Base-by-base conservation (phyloP, 2,113 vertebrate species). In the Prochilodus magdalenae region DNA sequence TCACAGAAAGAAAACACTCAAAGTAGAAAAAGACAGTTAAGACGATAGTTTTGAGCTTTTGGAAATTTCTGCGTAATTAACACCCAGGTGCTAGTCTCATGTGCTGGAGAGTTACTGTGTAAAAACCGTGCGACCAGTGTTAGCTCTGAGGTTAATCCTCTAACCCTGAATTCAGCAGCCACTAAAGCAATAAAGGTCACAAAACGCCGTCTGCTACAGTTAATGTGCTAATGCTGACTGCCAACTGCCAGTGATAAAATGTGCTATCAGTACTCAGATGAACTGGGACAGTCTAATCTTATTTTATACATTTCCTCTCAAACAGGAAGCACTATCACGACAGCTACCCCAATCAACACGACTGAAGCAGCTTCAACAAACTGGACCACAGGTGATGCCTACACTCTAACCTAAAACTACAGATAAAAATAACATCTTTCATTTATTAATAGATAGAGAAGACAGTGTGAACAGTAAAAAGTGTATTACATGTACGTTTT, bases 341-440 rank as follows among this genome's bases (percentile, higher is more conserved):
- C 15, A 33, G 18, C 33, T 30, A 29, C 22, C 7, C 33, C 53
- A 36, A n/a, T 40, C 1, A 20, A 30, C n/a, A 59, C 62, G 16
- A 26, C 33, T 10, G 63, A 62, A 55, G 15, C 24, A 36, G 4
- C 59, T 40, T 0, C 11, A 15, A 65, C 24, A n/a, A 74, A 49
- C 53, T 26, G 51, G 36, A 75, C 82, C 53, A 75, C 74, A 78
- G 85, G 85, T 86, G 33, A 85, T n/a, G 33, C 33, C 6, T 75
- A 11, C n/a, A 40, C 8, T 27, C n/a, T 73, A 22, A 29, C 13
- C 16, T 63, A 14, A 72, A 33, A 49, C 13, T 60, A 80, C 20
- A 59, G 36, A 40, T 3, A 66, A 53, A 3, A 67, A 40, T 30
- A 53, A 44, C 40, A 71, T 60, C 6, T 57, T 71, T 78, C 27